Conservation (phyloP, 30 jellyfish, hydroid and myxozoan species). For the Cassiopea andromeda region DNA sequence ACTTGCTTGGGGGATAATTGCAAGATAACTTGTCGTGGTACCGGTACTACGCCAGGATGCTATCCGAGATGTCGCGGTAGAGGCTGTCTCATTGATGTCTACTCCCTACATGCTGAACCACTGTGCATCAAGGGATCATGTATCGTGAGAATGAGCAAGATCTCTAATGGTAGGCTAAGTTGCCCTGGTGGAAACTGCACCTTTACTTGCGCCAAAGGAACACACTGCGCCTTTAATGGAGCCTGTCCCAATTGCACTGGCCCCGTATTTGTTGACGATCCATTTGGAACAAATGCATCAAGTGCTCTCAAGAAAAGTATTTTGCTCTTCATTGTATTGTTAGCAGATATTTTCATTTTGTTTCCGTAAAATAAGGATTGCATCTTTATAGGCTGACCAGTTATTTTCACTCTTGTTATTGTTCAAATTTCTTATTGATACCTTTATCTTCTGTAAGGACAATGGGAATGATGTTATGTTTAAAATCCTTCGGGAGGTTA, state of each 20-base stretch:
- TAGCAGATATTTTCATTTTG: too few relatives aligned
- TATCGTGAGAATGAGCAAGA: background rate
- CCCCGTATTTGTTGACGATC: conserved; percentile 32
- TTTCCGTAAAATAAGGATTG: too few relatives aligned
- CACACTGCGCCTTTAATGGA: background rate
- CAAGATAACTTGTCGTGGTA: background rate
- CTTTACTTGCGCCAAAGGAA: background rate
- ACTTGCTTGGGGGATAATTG: background rate
- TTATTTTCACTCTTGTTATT: too few relatives aligned
- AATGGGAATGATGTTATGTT: too few relatives aligned
- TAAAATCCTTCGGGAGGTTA: too few relatives aligned
- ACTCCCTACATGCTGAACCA: background rate
- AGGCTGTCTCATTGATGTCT: background rate
- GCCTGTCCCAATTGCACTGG: conserved; percentile 22
- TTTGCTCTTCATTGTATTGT: too few relatives aligned
- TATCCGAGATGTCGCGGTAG: background rate
- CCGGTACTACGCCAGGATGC: background rate
- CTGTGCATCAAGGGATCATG: background rate
- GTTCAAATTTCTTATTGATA: too few relatives aligned
- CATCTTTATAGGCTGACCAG: too few relatives aligned
- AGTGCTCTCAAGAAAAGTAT: background rate
- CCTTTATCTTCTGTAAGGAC: too few relatives aligned
- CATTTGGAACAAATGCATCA: conserved; percentile 6
- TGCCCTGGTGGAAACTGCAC: background rate
- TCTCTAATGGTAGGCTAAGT: background rate